phyloP scores from a whole-genome alignment of 2,797 vertebrate species.

The Melanotaenia maccullochi region DNA sequence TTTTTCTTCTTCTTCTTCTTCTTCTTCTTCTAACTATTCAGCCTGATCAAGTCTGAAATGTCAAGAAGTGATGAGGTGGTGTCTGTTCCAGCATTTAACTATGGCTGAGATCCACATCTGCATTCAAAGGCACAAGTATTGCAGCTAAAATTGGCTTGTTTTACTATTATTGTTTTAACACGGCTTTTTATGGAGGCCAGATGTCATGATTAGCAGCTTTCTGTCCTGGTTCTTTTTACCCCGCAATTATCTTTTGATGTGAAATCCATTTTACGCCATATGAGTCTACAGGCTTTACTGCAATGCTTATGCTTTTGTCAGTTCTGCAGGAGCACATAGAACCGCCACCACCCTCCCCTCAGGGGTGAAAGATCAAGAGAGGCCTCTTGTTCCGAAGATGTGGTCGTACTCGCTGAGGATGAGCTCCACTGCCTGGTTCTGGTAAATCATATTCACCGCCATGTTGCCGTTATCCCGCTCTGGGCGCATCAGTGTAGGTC shows the following conservation, averaged over 20 bases:
- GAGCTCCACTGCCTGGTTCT: constrained; percentile 91
- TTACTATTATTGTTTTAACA: constrained; percentile 74
- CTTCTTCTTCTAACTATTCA: constrained; percentile 1
- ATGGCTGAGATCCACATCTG: constrained; percentile 63
- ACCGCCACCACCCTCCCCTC: background rate
- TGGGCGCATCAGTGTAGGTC: constrained; percentile 90
- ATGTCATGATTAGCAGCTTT: constrained; percentile 77
- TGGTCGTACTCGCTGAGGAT: constrained; percentile 85
- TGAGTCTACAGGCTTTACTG: constrained; percentile 61
- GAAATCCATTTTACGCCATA: constrained; percentile 71
- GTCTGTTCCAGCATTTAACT: constrained; percentile 30
- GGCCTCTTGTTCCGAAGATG: constrained; percentile 76
- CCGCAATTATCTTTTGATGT: constrained; percentile 75
- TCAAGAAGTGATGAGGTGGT: constrained; percentile 55
- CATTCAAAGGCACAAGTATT: constrained; percentile 65
- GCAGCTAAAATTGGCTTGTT: constrained; percentile 72
- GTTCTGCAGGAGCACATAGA: constrained; percentile 30
- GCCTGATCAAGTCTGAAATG: constrained; percentile 47
- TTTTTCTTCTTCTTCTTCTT: background rate
- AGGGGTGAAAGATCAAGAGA: constrained; percentile 56
- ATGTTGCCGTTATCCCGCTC: constrained; percentile 89
- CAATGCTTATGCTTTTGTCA: constrained; percentile 57
- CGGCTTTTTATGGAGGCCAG: constrained; percentile 73
- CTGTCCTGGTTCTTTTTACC: constrained; percentile 67
- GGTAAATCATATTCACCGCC: constrained; percentile 88